These are phyloP conservation scores for Mactromeris polynyma DNA, from an alignment of 2,888 invertebrate species.

Conservation along the genomic window DNA sequence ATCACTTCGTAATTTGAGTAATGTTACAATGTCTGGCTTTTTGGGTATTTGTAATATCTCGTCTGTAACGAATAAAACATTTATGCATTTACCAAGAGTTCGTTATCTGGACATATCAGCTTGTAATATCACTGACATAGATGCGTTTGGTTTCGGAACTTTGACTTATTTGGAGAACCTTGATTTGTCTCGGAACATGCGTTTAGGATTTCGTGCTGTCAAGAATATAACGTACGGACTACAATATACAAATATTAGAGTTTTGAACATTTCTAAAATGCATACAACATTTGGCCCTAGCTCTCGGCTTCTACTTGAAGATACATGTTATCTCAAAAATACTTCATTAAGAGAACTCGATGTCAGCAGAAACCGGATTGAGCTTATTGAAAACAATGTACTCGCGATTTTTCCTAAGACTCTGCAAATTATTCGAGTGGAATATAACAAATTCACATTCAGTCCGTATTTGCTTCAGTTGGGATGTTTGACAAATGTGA, in stretches of 20 bases:
- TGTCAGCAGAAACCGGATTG: constrained; percentile 41
- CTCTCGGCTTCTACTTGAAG: neutral
- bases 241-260: constrained; percentile 40
- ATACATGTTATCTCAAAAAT: constrained; percentile 53
- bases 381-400: constrained; percentile 31
- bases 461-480: constrained; percentile 41
- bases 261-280: constrained; percentile 35
- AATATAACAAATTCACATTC: constrained; percentile 44
- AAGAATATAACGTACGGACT: constrained; percentile 48
- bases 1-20: neutral
- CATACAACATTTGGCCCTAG: constrained; percentile 43
- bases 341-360: constrained; percentile 41
- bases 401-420: constrained; percentile 19
- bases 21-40: neutral
- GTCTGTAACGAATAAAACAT: too few relatives aligned
- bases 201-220: constrained; percentile 30
- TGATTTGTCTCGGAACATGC: constrained; percentile 45
- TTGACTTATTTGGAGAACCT: constrained; percentile 27
- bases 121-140: constrained; percentile 39
- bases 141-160: constrained; percentile 30
- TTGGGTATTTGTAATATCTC: neutral
- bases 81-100: too few relatives aligned
- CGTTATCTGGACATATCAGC: too few relatives aligned
- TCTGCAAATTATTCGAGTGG: constrained; percentile 27
- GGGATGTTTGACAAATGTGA: constrained; percentile 39